Conservation (phyloP, 2,113 vertebrate genomes). For the Riparia riparia region DNA sequence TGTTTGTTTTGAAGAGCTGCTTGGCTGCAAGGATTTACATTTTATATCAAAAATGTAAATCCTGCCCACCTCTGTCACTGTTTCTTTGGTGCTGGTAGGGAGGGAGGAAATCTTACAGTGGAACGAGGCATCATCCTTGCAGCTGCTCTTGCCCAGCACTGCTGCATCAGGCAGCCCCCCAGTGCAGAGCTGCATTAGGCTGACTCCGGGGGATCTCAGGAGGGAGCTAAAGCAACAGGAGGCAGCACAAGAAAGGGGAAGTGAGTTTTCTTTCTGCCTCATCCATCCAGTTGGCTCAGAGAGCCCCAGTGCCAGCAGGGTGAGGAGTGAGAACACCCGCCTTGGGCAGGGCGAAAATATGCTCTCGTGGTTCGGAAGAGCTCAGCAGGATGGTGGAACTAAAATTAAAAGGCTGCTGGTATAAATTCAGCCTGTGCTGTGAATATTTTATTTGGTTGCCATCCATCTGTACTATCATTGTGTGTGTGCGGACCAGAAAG, state of each 20-base stretch:
- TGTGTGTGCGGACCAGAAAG: not conserved
- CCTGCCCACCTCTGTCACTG: not conserved
- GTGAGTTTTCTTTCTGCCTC: not conserved
- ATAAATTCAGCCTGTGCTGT: not conserved
- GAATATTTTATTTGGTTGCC: not conserved
- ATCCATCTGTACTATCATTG: not conserved
- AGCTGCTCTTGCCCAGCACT: not conserved
- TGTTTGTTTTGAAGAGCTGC: not conserved
- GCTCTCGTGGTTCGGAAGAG: not conserved
- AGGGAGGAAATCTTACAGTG: not conserved
- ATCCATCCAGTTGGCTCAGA: not conserved
- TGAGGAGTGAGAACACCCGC: not conserved
- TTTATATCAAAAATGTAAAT: not conserved
- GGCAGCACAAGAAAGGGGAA: not conserved
- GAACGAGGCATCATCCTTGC: fast-evolving
- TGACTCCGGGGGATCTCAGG: not conserved
- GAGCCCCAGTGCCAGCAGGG: not conserved
- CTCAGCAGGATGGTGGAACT: not conserved
- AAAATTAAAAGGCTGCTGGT: not conserved
- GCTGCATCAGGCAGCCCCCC: not conserved
- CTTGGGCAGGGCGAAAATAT: not conserved
- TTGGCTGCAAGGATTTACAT: not conserved
- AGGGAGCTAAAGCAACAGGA: not conserved
- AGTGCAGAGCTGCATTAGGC: fast-evolving
- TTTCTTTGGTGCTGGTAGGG: not conserved